Evolutionary conservation across 2,797 vertebrate genomes (phyloP).

Genomic region (Australoheros facetus): DNA sequence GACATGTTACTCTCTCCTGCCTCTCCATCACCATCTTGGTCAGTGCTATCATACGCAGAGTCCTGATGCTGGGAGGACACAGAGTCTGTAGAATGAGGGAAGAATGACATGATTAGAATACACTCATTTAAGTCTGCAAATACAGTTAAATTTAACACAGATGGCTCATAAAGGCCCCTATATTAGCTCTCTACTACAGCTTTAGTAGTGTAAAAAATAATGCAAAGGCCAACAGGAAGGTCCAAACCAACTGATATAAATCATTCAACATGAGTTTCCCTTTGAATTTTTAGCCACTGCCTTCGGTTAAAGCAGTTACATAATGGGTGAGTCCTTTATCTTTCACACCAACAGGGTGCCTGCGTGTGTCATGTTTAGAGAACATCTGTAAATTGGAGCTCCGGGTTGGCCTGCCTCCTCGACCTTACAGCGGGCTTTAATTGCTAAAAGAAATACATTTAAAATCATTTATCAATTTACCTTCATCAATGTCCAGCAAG

Average conservation of each 20-base stretch:
- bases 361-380: no score
- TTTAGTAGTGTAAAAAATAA: neutral
- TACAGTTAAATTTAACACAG: neutral
- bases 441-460: neutral
- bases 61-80: conserved; percentile 87
- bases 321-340: no score
- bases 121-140: neutral
- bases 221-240: no score
- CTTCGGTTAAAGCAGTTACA: no score
- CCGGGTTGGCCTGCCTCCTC: neutral
- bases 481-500: conserved; percentile 80
- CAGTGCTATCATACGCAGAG: conserved; percentile 93
- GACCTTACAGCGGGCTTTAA: neutral
- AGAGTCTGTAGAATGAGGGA: conserved; percentile 78
- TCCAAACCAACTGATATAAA: no score
- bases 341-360: no score
- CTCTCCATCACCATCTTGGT: conserved; percentile 84
- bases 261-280: no score
- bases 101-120: conserved; percentile 14
- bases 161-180: neutral
- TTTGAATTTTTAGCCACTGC: no score
- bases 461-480: conserved; percentile 49
- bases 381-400: no score
- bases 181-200: neutral
- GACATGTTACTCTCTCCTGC: conserved; percentile 34